Conservation (phyloP, 2,888 invertebrate species). For the Xanthorhoe designata region DNA sequence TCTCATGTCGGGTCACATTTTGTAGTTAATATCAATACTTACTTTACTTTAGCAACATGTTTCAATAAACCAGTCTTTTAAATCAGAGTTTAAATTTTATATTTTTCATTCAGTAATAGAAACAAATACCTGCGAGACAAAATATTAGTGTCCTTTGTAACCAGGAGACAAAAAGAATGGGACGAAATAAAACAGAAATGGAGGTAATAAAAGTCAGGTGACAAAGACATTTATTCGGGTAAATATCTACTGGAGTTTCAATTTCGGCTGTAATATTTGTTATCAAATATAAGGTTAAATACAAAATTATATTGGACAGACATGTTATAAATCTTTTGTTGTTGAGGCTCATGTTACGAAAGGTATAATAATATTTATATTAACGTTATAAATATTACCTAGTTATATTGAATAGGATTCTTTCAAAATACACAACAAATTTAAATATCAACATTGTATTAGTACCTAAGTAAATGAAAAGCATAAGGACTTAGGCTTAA, state of each 20-base stretch:
- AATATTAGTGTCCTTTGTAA: constrained; percentile 41
- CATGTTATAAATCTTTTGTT: no score
- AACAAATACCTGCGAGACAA: constrained; percentile 39
- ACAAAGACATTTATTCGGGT: constrained; percentile 34
- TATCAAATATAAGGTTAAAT: neutral
- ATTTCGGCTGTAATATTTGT: constrained; percentile 16
- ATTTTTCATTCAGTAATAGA: constrained; percentile 35
- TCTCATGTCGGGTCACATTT: neutral
- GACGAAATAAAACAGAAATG: constrained; percentile 45
- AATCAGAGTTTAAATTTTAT: constrained; percentile 32
- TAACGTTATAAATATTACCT: no score
- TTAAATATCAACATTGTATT: no score
- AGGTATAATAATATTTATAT: no score
- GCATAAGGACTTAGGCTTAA: no score
- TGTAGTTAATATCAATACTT: neutral
- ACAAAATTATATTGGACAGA: neutral
- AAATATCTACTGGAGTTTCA: constrained; percentile 31
- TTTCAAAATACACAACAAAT: no score
- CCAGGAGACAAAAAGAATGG: constrained; percentile 44
- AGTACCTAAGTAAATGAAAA: no score
- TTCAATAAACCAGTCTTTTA: constrained; percentile 31
- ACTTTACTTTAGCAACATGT: constrained; percentile 23
- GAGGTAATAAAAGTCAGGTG: constrained; percentile 49
- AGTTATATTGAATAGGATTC: no score
- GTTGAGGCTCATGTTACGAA: no score